These are phyloP conservation scores for Polymixis flavicincta DNA, from an alignment of 2,888 invertebrate genomes.

Conservation along the genomic window DNA sequence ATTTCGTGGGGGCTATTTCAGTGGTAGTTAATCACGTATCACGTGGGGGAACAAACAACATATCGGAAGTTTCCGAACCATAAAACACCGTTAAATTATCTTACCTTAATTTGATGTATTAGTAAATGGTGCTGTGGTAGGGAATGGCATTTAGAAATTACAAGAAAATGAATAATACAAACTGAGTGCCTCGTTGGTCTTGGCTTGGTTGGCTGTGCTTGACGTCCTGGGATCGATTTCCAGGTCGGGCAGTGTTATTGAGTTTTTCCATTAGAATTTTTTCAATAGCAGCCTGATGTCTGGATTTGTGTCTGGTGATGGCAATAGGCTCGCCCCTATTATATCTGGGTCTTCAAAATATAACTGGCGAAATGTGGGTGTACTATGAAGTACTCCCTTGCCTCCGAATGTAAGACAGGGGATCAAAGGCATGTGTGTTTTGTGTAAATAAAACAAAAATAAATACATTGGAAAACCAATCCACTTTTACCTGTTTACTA, in stretches of 20 bases:
- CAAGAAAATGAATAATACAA: not conserved
- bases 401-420: no score
- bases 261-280: not conserved
- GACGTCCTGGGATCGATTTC: not conserved
- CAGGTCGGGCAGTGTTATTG: not conserved
- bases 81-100: conserved; percentile 71
- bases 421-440: no score
- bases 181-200: not conserved
- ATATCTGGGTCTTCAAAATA: not conserved
- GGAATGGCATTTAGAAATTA: not conserved
- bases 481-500: conserved; percentile 17
- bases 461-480: not conserved
- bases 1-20: conserved; percentile 47
- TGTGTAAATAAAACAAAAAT: not conserved
- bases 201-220: not conserved
- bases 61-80: conserved; percentile 76
- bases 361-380: no score
- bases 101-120: conserved; percentile 61
- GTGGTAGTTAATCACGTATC: conserved; percentile 70
- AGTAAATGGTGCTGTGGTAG: not conserved
- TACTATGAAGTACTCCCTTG: no score
- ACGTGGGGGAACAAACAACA: conserved; percentile 63
- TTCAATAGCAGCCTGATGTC: not conserved
- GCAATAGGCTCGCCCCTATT: not conserved
- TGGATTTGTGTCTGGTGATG: no score